Evolutionary conservation across 2,888 invertebrate species (phyloP).

Genomic region (Achlya flavicornis): DNA sequence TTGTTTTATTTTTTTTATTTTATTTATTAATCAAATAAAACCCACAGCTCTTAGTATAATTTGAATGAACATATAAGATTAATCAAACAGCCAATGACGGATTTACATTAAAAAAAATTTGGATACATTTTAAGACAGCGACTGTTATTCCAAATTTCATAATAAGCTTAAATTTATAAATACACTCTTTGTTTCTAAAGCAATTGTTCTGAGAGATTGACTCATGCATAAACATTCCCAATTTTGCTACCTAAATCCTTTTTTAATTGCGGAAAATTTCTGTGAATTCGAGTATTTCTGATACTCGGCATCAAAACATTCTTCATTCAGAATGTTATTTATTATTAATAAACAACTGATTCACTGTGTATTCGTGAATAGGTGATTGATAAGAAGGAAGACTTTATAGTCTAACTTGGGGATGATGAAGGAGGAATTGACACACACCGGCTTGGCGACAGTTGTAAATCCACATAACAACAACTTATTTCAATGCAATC

Average conservation of each 20-base stretch:
- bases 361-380: neutral
- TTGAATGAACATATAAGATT: no score
- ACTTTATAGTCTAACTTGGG: neutral
- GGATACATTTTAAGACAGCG: no score
- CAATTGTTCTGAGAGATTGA: neutral
- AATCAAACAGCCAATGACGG: no score
- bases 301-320: neutral
- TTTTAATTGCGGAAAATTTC: conserved; percentile 6
- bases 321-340: neutral
- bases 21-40: no score
- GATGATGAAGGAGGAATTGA: no score
- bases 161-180: neutral
- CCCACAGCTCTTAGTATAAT: no score
- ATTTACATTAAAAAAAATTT: no score
- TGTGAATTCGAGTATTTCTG: neutral
- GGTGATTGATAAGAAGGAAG: neutral
- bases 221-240: neutral
- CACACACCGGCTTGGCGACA: no score
- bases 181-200: neutral
- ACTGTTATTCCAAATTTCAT: neutral
- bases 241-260: neutral
- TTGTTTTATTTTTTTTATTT: no score
- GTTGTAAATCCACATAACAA: no score
- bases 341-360: neutral
- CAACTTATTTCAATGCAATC: no score